Evolutionary conservation across 2,113 vertebrate species (phyloP).

Genomic region (Aix galericulata): DNA sequence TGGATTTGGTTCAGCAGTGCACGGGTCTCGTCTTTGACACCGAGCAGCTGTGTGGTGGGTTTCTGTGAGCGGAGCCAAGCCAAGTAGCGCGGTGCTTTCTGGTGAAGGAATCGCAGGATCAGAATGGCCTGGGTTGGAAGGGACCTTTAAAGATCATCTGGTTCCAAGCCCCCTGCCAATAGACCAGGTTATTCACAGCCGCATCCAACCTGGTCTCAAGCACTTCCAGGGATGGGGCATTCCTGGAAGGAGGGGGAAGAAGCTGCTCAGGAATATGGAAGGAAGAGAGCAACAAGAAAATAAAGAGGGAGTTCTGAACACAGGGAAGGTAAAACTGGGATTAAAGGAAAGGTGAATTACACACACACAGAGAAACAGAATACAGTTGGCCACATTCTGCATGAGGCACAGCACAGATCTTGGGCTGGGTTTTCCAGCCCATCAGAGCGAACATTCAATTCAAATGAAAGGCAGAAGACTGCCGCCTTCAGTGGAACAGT

Average conservation of each 20-base stretch:
- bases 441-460: not conserved
- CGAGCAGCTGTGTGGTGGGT: not conserved
- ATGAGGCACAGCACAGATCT: not conserved
- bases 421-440: not conserved
- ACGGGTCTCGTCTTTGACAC: not conserved
- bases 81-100: not conserved
- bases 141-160: too few relatives aligned
- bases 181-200: not conserved
- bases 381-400: not conserved
- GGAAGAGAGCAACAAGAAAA: not conserved
- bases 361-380: not conserved
- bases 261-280: not conserved
- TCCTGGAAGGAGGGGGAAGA: not conserved
- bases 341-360: not conserved
- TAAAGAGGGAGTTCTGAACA: not conserved
- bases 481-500: constrained; percentile 10
- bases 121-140: too few relatives aligned
- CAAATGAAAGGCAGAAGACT: constrained; percentile 55
- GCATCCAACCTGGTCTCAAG: not conserved
- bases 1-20: not conserved
- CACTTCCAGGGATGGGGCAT: not conserved
- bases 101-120: not conserved
- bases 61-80: not conserved
- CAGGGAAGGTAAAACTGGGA: not conserved
- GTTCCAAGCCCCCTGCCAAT: too few relatives aligned